Base-by-base conservation (phyloP, 2,888 invertebrate species). In the Theretra japonica region DNA sequence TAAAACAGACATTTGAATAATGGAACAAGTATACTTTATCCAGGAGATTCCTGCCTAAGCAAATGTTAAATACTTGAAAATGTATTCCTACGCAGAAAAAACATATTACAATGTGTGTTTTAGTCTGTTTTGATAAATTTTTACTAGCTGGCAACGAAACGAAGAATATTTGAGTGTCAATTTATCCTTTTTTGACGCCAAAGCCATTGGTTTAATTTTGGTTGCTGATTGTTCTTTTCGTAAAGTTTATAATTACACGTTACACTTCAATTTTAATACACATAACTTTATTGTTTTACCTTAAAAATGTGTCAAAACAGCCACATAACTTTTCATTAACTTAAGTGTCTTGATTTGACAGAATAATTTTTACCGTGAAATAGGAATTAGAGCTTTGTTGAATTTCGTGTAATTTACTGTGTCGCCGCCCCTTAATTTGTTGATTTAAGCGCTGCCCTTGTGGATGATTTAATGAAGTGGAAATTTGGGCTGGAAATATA, bases 11-110 rank as follows among this genome's bases (percentile, higher is more conserved):
- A 53, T 53, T n/a, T 53, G 53, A n/a, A 53, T 53, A 53, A 53
- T 53, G n/a, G 50, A 53, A 19, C n/a, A 19, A 53, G n/a, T n/a
- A 41, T 33, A n/a, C n/a, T 62, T 62, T 62, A 62, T 62, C 23
- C 21, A 15, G 4, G 4, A 53, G 53, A 53, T 53, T 17, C 53
- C 5, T 53, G 53, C 17, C n/a, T n/a, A 4, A 6, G 53, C 53
- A 19, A n/a, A 17, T 53, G 5, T 53, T 53, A n/a, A 53, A 53
- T 53, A 53, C 53, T n/a, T 53, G 19, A 6, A 19, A n/a, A 53
- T 53, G 53, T 50, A 17, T 6, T n/a, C n/a, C 53, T 53, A 53
- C 53, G 53, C n/a, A n/a, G 41, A 53, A 17, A 53, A 53, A 53
- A 53, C n/a, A 53, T n/a, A n/a, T 41, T 2, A 41, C 11, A 41